Base-by-base conservation (phyloP, 2,797 vertebrate species). In the Manis javanica region DNA sequence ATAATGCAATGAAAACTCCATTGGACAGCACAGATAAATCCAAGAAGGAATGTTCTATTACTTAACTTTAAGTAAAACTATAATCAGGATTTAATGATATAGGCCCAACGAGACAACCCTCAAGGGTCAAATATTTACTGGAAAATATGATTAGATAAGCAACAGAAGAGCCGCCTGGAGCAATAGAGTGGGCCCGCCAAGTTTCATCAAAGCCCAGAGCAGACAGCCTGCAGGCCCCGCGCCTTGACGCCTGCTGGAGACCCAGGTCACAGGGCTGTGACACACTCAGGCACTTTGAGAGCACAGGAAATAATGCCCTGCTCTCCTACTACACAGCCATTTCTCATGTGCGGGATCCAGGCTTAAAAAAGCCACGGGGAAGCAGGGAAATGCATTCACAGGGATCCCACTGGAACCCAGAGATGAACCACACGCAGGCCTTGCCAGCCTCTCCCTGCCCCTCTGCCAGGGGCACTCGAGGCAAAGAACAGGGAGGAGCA, bases 251-350 rank as follows among this genome's bases (percentile, higher is more conserved):
- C 49, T 13, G 3, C 11, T 0, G 1, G 63, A 26, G 61, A 46
- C 3, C 1, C 2, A 0, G 0, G 18, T 12, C 77, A 9, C 0
- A 10, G 23, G 2, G 10, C 72, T 68, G 19, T 4, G 49, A 77
- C 15, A 29, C 29, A 23, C 4, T 29, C 18, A 1, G 7, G 57
- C 4, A 1, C n/a, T 21, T 29, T 8, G 2, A 1, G n/a, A 64
- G 59, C 37, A 64, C 1, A 7, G 24, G 19, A 5, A 29, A 5
- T 2, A 4, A 18, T 0, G 2, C 15, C 71, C 74, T 11, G 37
- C 29, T 18, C 34, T 15, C 55, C 64, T 5, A 18, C 1, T 0
- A 26, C 55, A n/a, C 5, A 2, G 26, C 16, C 2, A 9, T 10
- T n/a, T 42, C 93, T 64, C 26, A 16, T 0, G 0, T 15, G 34